Conservation (phyloP, 2,797 vertebrate species). For the Schizopygopsis pylzovi region DNA sequence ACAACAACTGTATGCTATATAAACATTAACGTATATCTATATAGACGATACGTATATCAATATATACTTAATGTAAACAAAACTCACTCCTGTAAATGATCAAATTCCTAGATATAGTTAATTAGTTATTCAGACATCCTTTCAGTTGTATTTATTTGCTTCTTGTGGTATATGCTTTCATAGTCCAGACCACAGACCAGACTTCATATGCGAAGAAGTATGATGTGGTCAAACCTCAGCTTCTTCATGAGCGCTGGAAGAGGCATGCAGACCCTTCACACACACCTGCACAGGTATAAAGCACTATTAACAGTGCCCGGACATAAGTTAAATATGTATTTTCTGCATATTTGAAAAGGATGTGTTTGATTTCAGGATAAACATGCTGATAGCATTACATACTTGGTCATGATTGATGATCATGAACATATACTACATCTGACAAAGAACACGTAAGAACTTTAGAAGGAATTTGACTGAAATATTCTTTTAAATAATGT, state of each 20-base stretch:
- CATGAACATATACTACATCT: slow-evolving; percentile 69
- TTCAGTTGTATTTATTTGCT: neutral
- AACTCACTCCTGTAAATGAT: neutral
- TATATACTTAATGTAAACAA: neutral
- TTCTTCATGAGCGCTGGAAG: slow-evolving; percentile 63
- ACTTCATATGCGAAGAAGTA: slow-evolving; percentile 62
- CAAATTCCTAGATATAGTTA: neutral
- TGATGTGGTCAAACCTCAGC: slow-evolving; percentile 73
- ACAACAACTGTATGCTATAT: no score
- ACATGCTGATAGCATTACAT: slow-evolving; percentile 67
- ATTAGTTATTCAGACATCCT: neutral
- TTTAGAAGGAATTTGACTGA: neutral
- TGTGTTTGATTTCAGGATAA: slow-evolving; percentile 59
- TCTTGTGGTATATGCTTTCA: neutral
- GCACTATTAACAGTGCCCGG: neutral
- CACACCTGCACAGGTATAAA: slow-evolving; percentile 59
- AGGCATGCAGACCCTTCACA: slow-evolving; percentile 60
- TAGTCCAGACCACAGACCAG: slow-evolving; percentile 49
- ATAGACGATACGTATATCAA: no score
- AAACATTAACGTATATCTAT: no score
- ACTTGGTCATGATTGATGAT: slow-evolving; percentile 72
- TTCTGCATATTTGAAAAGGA: neutral
- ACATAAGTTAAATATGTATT: neutral
- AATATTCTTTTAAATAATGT: neutral
- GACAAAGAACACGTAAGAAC: slow-evolving; percentile 74